Percentiles rank a stretch among this genome's conserved stretches.
phyloP scores from a whole-genome alignment of 2,888 invertebrate genomes.

The Notodonta ziczac region DNA sequence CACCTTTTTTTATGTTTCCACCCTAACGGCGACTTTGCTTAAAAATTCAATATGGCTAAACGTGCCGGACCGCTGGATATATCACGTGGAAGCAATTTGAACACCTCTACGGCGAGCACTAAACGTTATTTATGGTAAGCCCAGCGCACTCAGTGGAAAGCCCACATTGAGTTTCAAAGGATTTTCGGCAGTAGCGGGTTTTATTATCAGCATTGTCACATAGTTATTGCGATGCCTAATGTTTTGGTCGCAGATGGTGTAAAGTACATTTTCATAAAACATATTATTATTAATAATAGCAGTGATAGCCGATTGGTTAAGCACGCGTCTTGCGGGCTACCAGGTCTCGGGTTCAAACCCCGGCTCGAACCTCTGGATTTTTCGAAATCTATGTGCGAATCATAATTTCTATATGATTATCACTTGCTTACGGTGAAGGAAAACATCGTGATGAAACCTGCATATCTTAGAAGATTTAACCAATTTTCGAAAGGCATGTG shows the following conservation, averaged over 20 bases:
- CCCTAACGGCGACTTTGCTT: conserved; percentile 56
- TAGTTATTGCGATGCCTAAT: conserved; percentile 33
- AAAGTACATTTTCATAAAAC: neutral
- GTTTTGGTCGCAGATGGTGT: conserved; percentile 18
- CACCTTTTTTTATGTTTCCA: neutral
- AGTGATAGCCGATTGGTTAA: too few relatives aligned
- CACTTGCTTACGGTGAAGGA: too few relatives aligned
- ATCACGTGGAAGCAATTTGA: conserved; percentile 82
- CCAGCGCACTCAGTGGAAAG: conserved; percentile 73
- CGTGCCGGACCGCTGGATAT: conserved; percentile 71
- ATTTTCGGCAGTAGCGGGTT: conserved; percentile 61
- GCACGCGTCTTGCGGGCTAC: too few relatives aligned
- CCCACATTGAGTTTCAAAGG: conserved; percentile 70
- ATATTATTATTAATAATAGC: neutral
- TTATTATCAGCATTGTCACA: conserved; percentile 49
- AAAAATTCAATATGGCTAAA: conserved; percentile 79
- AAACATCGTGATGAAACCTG: too few relatives aligned
- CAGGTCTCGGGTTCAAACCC: too few relatives aligned
- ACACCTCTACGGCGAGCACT: conserved; percentile 76
- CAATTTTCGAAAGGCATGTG: too few relatives aligned
- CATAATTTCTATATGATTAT: too few relatives aligned
- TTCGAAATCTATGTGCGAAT: too few relatives aligned
- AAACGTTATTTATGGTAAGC: conserved; percentile 83
- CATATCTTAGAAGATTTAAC: too few relatives aligned
- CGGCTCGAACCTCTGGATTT: too few relatives aligned